These are phyloP conservation scores for Calephelis virginiensis DNA, from an alignment of 1,140 invertebrate species.

Conservation along the genomic window DNA sequence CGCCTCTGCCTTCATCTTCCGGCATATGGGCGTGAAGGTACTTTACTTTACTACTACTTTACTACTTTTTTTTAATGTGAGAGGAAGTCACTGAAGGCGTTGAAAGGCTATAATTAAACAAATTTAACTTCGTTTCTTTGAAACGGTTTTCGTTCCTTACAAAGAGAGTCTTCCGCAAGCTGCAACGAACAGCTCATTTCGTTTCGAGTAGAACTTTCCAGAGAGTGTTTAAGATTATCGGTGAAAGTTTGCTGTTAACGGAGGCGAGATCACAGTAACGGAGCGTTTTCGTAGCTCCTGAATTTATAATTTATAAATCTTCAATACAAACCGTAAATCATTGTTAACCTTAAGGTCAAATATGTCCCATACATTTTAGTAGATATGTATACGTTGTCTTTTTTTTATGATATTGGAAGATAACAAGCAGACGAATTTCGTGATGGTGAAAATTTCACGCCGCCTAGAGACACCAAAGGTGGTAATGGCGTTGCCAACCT, in stretches of 20 bases:
- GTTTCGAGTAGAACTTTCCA: background rate
- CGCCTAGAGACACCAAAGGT: too few species aligned
- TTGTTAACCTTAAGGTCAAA: background rate
- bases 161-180: conserved; percentile 4
- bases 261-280: background rate
- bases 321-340: background rate
- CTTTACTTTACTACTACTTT: too few species aligned
- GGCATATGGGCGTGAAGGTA: too few species aligned
- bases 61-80: too few species aligned
- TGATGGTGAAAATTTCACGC: too few species aligned
- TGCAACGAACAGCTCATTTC: conserved; percentile 11
- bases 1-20: too few species aligned
- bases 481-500: too few species aligned
- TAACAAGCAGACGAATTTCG: too few species aligned
- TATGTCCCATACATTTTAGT: too few species aligned
- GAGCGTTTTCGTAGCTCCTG: background rate
- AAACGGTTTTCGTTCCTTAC: background rate
- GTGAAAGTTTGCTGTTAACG: background rate
- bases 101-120: background rate
- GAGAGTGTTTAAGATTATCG: conserved; percentile 18
- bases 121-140: background rate
- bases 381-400: too few species aligned
- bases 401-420: too few species aligned
- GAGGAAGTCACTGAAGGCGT: too few species aligned
- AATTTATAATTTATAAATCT: background rate